These are phyloP conservation scores for Zoanthus gigantus DNA, from an alignment of 92 coral and sea anemone species.

Conservation along the genomic window DNA sequence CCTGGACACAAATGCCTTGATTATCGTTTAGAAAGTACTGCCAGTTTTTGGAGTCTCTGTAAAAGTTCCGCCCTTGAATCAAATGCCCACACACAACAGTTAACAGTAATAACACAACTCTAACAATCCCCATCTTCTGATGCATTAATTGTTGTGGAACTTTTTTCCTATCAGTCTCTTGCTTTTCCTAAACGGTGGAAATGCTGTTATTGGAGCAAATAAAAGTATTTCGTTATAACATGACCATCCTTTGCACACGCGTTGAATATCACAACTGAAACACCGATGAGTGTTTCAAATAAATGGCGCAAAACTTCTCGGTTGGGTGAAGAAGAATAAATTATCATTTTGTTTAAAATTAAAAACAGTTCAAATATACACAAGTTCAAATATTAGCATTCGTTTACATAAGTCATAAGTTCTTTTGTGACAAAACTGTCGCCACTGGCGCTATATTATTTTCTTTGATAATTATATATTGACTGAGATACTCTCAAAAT, in stretches of 20 bases:
- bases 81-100: neutral
- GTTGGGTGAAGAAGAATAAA: slow-evolving; percentile 23
- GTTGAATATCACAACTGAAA: neutral
- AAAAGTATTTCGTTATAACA: neutral
- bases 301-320: slow-evolving; percentile 46
- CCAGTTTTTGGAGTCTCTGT: neutral
- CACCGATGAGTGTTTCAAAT: neutral
- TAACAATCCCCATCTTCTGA: slow-evolving; percentile 4
- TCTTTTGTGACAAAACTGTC: neutral
- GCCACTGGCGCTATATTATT: neutral
- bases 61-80: slow-evolving; percentile 16
- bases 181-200: neutral
- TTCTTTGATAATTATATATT: slow-evolving; percentile 14
- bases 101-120: neutral
- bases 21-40: neutral
- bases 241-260: neutral
- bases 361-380: neutral
- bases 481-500: neutral
- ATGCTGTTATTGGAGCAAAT: neutral
- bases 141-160: neutral
- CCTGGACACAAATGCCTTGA: slow-evolving; percentile 2
- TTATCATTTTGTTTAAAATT: slow-evolving; percentile 1
- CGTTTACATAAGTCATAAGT: neutral
- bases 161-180: neutral
- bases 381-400: slow-evolving; percentile 21